Evolutionary conservation across 2,888 invertebrate genomes (phyloP).

Genomic region (Theodoxus fluviatilis): DNA sequence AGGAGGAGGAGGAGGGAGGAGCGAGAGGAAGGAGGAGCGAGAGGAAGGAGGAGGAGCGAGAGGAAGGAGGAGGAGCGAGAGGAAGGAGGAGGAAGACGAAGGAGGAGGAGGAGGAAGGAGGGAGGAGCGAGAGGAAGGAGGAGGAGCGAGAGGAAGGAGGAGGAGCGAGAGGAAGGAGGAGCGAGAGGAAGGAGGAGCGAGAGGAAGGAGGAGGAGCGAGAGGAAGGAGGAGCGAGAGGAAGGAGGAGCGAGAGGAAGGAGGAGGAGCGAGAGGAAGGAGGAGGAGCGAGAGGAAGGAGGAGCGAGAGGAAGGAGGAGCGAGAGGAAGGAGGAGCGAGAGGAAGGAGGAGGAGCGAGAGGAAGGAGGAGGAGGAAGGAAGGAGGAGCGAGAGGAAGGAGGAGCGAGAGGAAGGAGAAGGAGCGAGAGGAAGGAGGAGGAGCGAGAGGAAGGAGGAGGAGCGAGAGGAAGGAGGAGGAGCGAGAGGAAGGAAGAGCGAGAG

Average conservation of each 20-base stretch:
- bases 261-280: neutral
- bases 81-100: too few species aligned
- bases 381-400: slow-evolving; percentile 3
- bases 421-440: neutral
- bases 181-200: neutral
- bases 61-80: too few species aligned
- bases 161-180: slow-evolving; percentile 1
- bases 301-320: neutral
- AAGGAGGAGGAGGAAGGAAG: slow-evolving; percentile 7
- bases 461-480: neutral
- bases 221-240: neutral
- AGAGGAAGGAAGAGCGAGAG: neutral
- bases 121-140: neutral
- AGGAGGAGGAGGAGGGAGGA: neutral
- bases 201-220: neutral
- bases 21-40: neutral
- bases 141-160: neutral
- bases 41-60: too few species aligned
- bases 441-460: neutral
- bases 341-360: neutral
- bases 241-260: neutral
- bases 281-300: neutral
- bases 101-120: neutral
- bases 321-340: neutral
- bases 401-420: neutral